Evolutionary conservation across 2,888 invertebrate genomes (phyloP), one percentile per base, ranked within the genome.

Genomic region (Parnassius mnemosyne): DNA sequence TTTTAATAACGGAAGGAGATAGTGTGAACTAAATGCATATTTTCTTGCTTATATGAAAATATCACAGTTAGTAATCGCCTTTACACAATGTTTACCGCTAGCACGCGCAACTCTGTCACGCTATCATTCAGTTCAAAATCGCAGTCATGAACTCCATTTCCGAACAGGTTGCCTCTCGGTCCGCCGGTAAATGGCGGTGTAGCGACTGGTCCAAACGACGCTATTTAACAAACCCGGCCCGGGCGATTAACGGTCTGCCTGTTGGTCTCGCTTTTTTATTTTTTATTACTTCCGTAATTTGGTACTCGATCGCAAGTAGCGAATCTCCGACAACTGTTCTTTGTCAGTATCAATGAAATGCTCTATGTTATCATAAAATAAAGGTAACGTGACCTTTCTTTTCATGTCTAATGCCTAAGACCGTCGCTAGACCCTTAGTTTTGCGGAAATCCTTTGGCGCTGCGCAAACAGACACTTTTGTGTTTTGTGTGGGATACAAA

Each of bases 81-180:
- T 61, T 52, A 56, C 56, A 46, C 52, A 61, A 61, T 56, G 50
- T 52, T 56, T 55, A 16, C n/a, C 56, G 51, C 56, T 34, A 9
- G 49, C 13, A 13, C 55, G 56, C 41, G 52, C 56, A 61, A 61
- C 56, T 10, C 60, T 49, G 61, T 56, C 61, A 61, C 56, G 61
- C 56, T 61, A 52, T 56, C 51, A 61, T 61, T 16, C 43, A 10
- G 60, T 50, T 54, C 50, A 41, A 59, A 60, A 60, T 54, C 43
- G 50, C 49, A 49, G 54, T 60, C 60, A 60, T 54, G 60, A 60
- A 49, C 54, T 43, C 43, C 50, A 54, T 42, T 49, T 60, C 20
- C 11, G 47, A 43, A 53, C 54, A 43, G 60, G 54, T 54, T 57
- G 49, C 9, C 47, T 53, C 53, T 20, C 51, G 53, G 53, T 53